Percentiles rank a stretch among this genome's conserved stretches.
Conservation (phyloP, 1,140 invertebrate genomes). For the Sarcophaga bullata region DNA sequence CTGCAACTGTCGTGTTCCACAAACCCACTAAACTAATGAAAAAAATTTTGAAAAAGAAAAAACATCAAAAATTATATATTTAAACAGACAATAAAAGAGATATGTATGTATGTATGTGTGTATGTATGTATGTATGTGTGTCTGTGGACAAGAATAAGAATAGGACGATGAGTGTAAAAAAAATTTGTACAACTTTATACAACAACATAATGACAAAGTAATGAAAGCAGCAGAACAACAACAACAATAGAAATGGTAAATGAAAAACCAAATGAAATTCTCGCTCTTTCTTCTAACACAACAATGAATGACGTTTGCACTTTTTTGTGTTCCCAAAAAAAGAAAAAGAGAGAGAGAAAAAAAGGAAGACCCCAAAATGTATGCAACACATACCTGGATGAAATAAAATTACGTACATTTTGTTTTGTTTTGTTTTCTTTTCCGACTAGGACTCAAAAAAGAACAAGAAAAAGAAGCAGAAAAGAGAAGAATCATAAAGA, state of each 20-base stretch:
- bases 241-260: conserved; percentile 13
- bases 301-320: conserved; percentile 38
- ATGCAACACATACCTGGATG: conserved; percentile 19
- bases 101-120: neutral
- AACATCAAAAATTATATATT: neutral
- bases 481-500: neutral
- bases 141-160: neutral
- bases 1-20: conserved; percentile 39
- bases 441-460: conserved; percentile 5
- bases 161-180: neutral
- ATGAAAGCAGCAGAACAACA: neutral
- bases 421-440: neutral
- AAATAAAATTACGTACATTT: neutral
- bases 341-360: neutral
- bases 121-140: neutral
- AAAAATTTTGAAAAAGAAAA: conserved; percentile 33
- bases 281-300: conserved; percentile 13
- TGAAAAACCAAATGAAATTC: too few species aligned
- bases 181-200: neutral
- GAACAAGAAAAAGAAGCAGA: conserved; percentile 1
- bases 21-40: conserved; percentile 40
- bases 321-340: conserved; percentile 22
- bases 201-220: conserved; percentile 18
- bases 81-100: neutral
- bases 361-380: conserved; percentile 34